Percentiles rank a stretch among this genome's conserved stretches.
Conservation (phyloP, 2,888 invertebrate species). For the Strigamia maritima region DNA sequence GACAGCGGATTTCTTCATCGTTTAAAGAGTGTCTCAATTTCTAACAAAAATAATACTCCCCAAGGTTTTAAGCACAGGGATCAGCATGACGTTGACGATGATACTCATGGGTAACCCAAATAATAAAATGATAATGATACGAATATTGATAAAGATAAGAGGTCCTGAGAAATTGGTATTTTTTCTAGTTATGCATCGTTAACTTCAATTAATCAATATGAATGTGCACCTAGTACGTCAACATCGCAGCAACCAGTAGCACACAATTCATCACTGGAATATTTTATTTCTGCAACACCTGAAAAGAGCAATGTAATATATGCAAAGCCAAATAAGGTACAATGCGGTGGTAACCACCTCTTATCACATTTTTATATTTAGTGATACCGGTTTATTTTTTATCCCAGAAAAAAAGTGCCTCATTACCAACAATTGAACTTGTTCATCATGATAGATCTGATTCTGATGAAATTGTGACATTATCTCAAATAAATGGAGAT, state of each 20-base stretch:
- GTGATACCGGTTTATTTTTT: not conserved
- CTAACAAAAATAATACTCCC: not conserved
- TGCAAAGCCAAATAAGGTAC: not conserved
- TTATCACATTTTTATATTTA: not conserved
- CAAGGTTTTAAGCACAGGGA: not conserved
- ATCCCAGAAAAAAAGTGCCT: not conserved
- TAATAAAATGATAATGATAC: not conserved
- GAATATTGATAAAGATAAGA: not conserved
- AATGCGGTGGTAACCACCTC: not conserved
- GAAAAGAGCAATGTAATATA: not conserved
- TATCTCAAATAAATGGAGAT: not conserved
- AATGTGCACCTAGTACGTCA: not conserved
- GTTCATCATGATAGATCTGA: not conserved
- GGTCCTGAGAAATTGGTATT: not conserved
- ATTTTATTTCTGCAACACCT: not conserved
- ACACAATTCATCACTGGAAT: not conserved
- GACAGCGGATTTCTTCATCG: not conserved
- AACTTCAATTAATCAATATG: not conserved
- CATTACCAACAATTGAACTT: not conserved
- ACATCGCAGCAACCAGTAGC: not conserved
- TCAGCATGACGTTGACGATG: not conserved
- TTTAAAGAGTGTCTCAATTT: not conserved
- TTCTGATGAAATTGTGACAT: not conserved
- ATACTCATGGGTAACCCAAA: not conserved
- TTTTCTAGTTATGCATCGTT: not conserved